Percentiles rank a stretch among this genome's conserved stretches.
Evolutionary conservation across 2,888 invertebrate species (phyloP).

Genomic region (Trachelus tabidus): DNA sequence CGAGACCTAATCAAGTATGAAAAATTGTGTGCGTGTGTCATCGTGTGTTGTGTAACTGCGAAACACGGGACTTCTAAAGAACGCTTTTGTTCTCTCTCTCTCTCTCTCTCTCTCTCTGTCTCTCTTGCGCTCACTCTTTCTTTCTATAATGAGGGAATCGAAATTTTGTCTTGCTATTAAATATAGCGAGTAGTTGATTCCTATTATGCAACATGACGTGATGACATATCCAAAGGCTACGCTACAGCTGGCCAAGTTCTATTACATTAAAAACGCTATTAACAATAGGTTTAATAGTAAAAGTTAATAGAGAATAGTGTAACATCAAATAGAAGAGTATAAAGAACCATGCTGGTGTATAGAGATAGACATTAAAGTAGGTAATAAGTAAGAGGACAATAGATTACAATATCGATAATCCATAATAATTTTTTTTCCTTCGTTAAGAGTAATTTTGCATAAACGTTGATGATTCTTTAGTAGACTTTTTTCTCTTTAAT

Average conservation of each 20-base stretch:
- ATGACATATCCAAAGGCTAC: not conserved
- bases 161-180: not conserved
- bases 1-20: not conserved
- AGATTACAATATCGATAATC: slow-evolving; percentile 62
- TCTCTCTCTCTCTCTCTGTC: not conserved
- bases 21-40: not conserved
- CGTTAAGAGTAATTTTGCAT: slow-evolving; percentile 58
- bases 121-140: not conserved
- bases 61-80: not conserved
- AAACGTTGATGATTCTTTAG: slow-evolving; percentile 55
- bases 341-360: slow-evolving; percentile 61
- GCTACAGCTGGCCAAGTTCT: slow-evolving; percentile 55
- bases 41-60: not conserved
- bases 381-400: slow-evolving; percentile 61
- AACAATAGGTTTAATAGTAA: slow-evolving; percentile 57
- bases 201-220: not conserved
- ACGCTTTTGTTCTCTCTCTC: not conserved
- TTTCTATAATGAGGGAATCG: not conserved
- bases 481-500: slow-evolving; percentile 59
- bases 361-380: slow-evolving; percentile 64
- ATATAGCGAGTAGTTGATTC: not conserved
- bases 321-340: slow-evolving; percentile 63
- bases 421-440: slow-evolving; percentile 52
- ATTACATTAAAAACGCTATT: slow-evolving; percentile 53
- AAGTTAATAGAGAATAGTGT: slow-evolving; percentile 60